Base-by-base conservation (phyloP, 2,888 invertebrate species). In the Rotaria macrura region DNA sequence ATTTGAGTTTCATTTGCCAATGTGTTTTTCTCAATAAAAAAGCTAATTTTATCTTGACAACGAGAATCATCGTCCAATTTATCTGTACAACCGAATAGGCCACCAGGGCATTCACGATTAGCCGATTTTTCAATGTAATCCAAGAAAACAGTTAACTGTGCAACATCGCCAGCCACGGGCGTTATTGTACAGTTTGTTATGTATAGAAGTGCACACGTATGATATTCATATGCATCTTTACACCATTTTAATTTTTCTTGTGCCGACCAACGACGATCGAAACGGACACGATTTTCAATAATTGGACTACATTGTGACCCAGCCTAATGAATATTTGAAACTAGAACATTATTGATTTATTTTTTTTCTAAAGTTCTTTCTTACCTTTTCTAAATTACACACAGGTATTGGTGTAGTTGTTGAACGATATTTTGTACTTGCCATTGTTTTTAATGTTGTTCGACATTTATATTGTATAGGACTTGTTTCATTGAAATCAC, bases 171-270 rank as follows among this genome's bases (percentile, higher is more conserved):
- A 84, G 84, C 84, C 29, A 86, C 52, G 17, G 40, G n/a, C 17
- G 79, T 54, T 17, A 86, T 84, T 55, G 74, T 86, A 79, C 86
- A 86, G 47, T 86, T 86, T 17, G 74, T 84, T 34, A 86, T 25
- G 25, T 40, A 86, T 49, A 40, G 34, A 47, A 40, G 47, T n/a
- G 86, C 86, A 84, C 86, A 86, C 34, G 38, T 84, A 14, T 84
- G 74, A 86, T 86, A 86, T 43, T 86, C 86, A 49, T 84, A 74
- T 1, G 84, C 29, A 57, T 86, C 86, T 47, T 40, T 57, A 49
- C 86, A 86, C 86, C 86, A 86, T 84, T 86, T 72, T 25, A 54
- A 38, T 84, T 86, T 86, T 29, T 86, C 86, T 72, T 86, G 84
- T 12, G 84, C 79, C 14, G 84, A 74, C 86, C 86, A 86, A 38